These are phyloP conservation scores for Diaperis boleti DNA, from an alignment of 2,888 invertebrate species.

Conservation along the genomic window DNA sequence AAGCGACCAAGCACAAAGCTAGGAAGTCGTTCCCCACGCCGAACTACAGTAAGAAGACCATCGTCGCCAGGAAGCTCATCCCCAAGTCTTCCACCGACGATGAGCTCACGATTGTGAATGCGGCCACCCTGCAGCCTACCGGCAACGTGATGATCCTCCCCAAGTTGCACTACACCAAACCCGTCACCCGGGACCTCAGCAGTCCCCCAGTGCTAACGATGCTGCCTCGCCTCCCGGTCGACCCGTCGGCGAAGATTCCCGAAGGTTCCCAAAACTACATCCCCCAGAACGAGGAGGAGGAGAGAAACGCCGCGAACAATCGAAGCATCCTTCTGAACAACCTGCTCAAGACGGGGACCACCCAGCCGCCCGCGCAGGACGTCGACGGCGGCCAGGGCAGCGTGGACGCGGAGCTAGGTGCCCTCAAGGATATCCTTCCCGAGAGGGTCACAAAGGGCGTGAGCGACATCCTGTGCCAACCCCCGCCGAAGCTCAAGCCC, in stretches of 20 bases:
- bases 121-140: conserved; percentile 26
- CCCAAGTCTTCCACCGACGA: conserved; percentile 26
- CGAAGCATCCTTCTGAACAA: conserved; percentile 28
- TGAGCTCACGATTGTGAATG: conserved; percentile 23
- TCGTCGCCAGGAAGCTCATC: conserved; percentile 31
- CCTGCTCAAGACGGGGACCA: conserved; percentile 2
- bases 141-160: conserved; percentile 34
- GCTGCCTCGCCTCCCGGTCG: conserved; percentile 8
- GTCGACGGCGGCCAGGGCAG: conserved; percentile 34
- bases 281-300: conserved; percentile 52
- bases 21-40: conserved; percentile 60
- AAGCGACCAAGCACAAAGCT: conserved; percentile 56
- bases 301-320: background rate
- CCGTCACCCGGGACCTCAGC: conserved; percentile 10
- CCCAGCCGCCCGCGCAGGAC: conserved; percentile 24
- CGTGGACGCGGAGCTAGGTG: conserved; percentile 51
- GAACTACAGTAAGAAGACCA: conserved; percentile 42
- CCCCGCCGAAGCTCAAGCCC: conserved; percentile 65
- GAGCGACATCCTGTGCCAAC: conserved; percentile 58
- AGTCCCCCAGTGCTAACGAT: conserved; percentile 42
- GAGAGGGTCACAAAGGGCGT: conserved; percentile 59
- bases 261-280: conserved; percentile 59
- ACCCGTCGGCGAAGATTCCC: conserved; percentile 30
- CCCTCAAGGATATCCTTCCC: conserved; percentile 55
- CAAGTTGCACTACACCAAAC: conserved; percentile 37